Percentiles rank a stretch among this genome's conserved stretches.
Evolutionary conservation across 35 echinoderm and acorn worm genomes (phyloP).

Genomic region (Strongylocentrotus purpuratus): DNA sequence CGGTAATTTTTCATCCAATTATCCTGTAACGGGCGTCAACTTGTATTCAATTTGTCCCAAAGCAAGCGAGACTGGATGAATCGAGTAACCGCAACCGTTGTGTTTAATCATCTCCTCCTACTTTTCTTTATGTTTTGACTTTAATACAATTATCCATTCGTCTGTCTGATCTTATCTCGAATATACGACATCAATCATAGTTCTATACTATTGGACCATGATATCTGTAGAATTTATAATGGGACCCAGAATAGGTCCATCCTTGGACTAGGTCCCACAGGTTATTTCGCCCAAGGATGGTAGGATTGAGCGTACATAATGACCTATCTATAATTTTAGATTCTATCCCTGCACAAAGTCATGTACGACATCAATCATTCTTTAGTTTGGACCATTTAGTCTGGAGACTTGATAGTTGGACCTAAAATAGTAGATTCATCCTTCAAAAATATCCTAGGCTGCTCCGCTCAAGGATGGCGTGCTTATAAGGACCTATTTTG

Average conservation of each 20-base stretch:
- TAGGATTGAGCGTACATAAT: too few species aligned
- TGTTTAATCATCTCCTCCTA: not conserved
- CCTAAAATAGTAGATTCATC: not conserved
- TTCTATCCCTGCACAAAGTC: not conserved
- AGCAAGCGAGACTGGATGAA: not conserved
- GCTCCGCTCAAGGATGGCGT: not conserved
- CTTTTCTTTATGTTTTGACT: not conserved
- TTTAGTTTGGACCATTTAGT: not conserved
- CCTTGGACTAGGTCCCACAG: not conserved
- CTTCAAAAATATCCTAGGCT: not conserved
- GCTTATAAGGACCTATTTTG: not conserved
- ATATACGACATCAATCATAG: not conserved
- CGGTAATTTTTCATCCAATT: not conserved
- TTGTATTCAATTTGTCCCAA: not conserved
- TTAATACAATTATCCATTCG: not conserved
- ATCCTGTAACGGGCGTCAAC: not conserved
- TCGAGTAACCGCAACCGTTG: not conserved
- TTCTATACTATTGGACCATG: not conserved
- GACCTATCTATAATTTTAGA: not conserved
- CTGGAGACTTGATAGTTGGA: not conserved
- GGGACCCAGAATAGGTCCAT: not conserved
- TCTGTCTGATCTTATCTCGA: not conserved
- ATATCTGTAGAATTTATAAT: not conserved
- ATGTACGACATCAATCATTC: not conserved
- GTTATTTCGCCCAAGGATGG: not conserved